Base-by-base conservation (phyloP, 2,888 invertebrate species). In the Heliconius cydno region DNA sequence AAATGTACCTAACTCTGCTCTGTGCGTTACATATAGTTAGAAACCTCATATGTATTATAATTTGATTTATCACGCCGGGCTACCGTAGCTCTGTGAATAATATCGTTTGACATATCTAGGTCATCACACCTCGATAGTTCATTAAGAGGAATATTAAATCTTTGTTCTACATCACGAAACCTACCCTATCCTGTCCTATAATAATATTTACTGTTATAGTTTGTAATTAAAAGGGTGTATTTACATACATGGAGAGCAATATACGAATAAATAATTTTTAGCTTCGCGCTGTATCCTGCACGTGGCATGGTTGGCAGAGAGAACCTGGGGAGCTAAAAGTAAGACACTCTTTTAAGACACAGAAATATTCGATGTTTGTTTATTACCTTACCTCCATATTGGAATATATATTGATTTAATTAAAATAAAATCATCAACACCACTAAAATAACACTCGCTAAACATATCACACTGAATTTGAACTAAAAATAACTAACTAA, bases 51-150 rank as follows among this genome's bases (percentile, higher is more conserved):
- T 13, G 1, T 57, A n/a, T 34, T 30, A n/a, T 57, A 52, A 52
- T 52, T 72, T 57, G 72, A 72, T 57, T 72, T 57, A 30, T 57
- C 30, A 30, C 34, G n/a, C 30, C 28, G 34, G 52, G n/a, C 52
- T 28, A 57, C 22, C 34, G n/a, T 34, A 30, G 34, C 57, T 34
- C 57, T 22, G 52, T 72, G 52, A 30, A 57, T 72, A 72, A 72
- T 52, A 72, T 52, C 5, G 12, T 72, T 52, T 57, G 72, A 34
- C 57, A 34, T 72, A 72, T 72, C n/a, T 72, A 30, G 72, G 72
- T 57, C 72, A 72, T 72, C 72, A 57, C 72, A 72, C 72, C 30
- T 72, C 52, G 52, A 30, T 57, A 72, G 52, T 72, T 72, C 30
- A 72, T 72, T 52, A 57, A 52, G 72, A 10, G 22, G 52, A 30